Conservation (phyloP, 1,140 invertebrate genomes). For the Aphidius gifuensis region DNA sequence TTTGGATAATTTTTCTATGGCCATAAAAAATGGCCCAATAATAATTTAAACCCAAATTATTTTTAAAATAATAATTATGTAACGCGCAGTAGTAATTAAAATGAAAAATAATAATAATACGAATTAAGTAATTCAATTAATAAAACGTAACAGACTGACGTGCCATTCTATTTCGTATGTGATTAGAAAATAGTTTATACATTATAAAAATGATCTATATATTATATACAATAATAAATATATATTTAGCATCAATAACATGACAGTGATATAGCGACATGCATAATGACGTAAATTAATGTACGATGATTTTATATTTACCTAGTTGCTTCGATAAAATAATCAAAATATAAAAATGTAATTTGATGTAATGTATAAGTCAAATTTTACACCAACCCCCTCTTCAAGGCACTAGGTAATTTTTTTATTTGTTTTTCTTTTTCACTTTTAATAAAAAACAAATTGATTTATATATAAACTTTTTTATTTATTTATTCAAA, state of each 20-base stretch:
- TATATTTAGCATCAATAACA: constrained; percentile 31
- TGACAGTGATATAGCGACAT: constrained; percentile 49
- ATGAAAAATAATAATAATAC: constrained; percentile 34
- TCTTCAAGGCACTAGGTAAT: too few species aligned
- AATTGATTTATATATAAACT: constrained; percentile 29
- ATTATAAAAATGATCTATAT: constrained; percentile 16
- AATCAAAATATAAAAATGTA: constrained; percentile 31
- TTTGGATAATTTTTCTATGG: too few species aligned
- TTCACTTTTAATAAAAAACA: constrained; percentile 2
- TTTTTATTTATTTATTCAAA: constrained; percentile 28
- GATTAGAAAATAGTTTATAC: constrained; percentile 50
- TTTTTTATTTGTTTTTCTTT: too few species aligned
- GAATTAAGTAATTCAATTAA: constrained; percentile 46
- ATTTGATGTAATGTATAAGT: too few species aligned
- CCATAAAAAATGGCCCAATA: constrained; percentile 38
- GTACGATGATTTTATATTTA: constrained; percentile 52
- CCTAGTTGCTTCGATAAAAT: constrained; percentile 51
- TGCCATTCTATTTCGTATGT: constrained; percentile 53
- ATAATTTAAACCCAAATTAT: constrained; percentile 33
- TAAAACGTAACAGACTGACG: constrained; percentile 54
- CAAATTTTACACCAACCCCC: too few species aligned
- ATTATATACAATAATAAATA: constrained; percentile 28
- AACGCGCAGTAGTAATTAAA: constrained; percentile 47
- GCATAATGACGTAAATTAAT: constrained; percentile 43
- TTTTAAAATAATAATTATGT: constrained; percentile 34